Evolutionary conservation across 2,888 invertebrate species (phyloP).

Genomic region (Orthonychiurus folsomi): DNA sequence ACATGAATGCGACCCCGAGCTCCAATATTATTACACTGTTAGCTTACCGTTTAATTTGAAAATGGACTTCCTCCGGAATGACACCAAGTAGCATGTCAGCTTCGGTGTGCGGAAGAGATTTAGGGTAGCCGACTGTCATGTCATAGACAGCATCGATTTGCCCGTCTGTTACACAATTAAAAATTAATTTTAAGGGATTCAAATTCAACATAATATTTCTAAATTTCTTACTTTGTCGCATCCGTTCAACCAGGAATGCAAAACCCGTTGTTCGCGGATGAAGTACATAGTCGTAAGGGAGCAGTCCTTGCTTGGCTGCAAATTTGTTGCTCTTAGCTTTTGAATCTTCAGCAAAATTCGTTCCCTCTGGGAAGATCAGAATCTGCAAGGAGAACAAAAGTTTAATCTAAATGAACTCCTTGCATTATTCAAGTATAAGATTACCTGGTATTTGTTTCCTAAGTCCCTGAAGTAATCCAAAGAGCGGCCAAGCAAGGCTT

Average conservation of each 20-base stretch:
- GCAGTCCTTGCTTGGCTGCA: conserved; percentile 49
- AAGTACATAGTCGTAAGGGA: conserved; percentile 46
- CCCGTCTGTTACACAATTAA: conserved; percentile 45
- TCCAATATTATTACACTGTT: background rate
- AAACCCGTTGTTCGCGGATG: conserved; percentile 80
- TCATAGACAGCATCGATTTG: conserved; percentile 72
- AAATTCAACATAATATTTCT: too few species aligned
- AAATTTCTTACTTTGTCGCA: conserved; percentile 47
- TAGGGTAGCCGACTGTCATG: conserved; percentile 74
- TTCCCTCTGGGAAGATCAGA: conserved; percentile 77
- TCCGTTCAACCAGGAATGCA: conserved; percentile 47
- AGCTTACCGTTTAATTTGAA: conserved; percentile 59
- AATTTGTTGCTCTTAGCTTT: conserved; percentile 60
- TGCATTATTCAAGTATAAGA: background rate
- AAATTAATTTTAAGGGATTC: background rate
- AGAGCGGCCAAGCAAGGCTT: conserved; percentile 56
- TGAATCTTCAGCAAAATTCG: conserved; percentile 65
- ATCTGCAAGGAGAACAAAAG: conserved; percentile 54
- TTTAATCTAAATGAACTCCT: too few species aligned
- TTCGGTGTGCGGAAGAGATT: conserved; percentile 65
- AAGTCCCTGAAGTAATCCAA: conserved; percentile 64
- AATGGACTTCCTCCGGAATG: conserved; percentile 66
- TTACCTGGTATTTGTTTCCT: conserved; percentile 52
- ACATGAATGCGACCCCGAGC: too few species aligned
- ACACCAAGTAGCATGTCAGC: conserved; percentile 55